Percentiles rank a stretch among this genome's conserved stretches.
Conservation (phyloP, 2,888 invertebrate species). For the Helicoverpa assulta region DNA sequence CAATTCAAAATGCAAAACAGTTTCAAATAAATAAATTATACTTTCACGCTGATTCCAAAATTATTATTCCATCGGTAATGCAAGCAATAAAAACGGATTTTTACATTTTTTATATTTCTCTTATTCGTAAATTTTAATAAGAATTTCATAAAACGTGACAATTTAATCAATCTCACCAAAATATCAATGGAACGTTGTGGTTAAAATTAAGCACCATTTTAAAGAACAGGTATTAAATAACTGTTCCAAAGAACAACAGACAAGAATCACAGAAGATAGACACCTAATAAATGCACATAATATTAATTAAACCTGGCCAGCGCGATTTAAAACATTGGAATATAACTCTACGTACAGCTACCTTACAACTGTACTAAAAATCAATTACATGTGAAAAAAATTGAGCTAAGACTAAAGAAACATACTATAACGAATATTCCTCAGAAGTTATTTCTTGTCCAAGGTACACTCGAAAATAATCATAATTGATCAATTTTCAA, state of each 20-base stretch:
- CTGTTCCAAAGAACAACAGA: constrained; percentile 7
- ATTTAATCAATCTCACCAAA: constrained; percentile 10
- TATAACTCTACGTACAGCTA: background rate
- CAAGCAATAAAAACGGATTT: background rate
- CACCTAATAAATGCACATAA: background rate
- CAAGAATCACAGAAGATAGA: background rate
- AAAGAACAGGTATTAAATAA: constrained; percentile 26
- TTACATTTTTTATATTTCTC: background rate
- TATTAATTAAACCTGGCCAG: constrained; percentile 6
- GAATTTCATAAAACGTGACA: background rate
- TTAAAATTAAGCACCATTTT: constrained; percentile 19
- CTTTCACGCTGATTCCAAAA: constrained; percentile 1
- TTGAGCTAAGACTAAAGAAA: constrained; percentile 10
- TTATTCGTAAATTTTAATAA: background rate
- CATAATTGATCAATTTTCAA: background rate
- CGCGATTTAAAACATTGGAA: constrained; percentile 29
- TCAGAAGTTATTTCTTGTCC: constrained; percentile 21
- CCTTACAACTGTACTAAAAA: constrained; percentile 3
- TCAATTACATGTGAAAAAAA: background rate
- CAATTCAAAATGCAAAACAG: constrained; percentile 2
- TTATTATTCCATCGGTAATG: constrained; percentile 9
- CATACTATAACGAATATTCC: constrained; percentile 18
- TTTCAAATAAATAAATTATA: constrained; percentile 9
- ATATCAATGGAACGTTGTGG: background rate
- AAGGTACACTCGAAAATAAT: background rate